phyloP scores from a whole-genome alignment of 2,888 invertebrate species.

The Drosophila subsilvestris region DNA sequence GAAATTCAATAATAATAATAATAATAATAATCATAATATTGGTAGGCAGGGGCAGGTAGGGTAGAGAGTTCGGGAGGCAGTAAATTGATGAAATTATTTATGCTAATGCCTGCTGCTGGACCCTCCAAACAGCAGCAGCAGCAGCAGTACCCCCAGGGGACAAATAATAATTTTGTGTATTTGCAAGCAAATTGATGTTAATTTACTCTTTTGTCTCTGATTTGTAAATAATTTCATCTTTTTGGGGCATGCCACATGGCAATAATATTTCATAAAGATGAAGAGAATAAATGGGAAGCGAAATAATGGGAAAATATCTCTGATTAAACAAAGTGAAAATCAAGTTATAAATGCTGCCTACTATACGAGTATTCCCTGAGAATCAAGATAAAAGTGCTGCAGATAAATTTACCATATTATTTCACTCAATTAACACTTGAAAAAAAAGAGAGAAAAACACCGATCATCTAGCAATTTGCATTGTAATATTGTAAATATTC shows the following conservation, averaged over 20 bases:
- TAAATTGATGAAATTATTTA: slow-evolving; percentile 42
- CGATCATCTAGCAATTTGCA: not conserved
- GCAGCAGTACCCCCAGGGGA: slow-evolving; percentile 22
- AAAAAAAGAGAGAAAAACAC: not conserved
- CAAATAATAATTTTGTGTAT: slow-evolving; percentile 36
- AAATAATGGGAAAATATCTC: not conserved
- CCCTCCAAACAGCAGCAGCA: not conserved
- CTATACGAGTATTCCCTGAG: too few species aligned
- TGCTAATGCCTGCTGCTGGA: slow-evolving; percentile 42
- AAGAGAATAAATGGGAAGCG: not conserved
- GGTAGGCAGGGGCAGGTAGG: slow-evolving; percentile 7
- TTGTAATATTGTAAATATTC: not conserved
- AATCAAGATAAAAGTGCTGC: not conserved
- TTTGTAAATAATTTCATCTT: not conserved
- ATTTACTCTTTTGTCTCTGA: slow-evolving; percentile 1
- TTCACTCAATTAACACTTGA: not conserved
- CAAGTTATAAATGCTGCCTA: not conserved
- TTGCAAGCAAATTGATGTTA: slow-evolving; percentile 3
- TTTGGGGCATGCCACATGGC: not conserved
- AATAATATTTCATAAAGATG: not conserved
- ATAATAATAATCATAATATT: slow-evolving; percentile 23
- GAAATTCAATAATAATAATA: slow-evolving; percentile 45
- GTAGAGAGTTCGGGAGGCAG: not conserved
- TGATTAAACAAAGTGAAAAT: not conserved
- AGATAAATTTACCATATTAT: not conserved